Evolutionary conservation across 2,113 vertebrate species (phyloP), one percentile per base, ranked within the genome.

Genomic region (Poicephalus gulielmi): DNA sequence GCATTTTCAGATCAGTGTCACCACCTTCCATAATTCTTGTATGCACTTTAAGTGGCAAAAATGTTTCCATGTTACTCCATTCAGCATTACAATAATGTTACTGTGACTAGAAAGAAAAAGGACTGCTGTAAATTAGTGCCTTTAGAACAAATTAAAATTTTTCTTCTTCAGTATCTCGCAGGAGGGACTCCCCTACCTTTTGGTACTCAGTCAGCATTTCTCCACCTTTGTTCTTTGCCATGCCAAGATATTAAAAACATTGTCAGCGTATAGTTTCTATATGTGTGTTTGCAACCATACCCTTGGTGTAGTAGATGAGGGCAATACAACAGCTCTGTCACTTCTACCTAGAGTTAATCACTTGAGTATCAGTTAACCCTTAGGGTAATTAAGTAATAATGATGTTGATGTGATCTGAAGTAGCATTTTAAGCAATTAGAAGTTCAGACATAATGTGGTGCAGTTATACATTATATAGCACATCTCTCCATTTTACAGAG

Each of bases 391-490:
- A 92, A 84, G 74, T 92, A 94, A 89, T 96, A 96, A 95, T 92
- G 63, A 73, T 93, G 69, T 79, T 93, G 88, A 86, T 86, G 53
- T 80, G 92, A 95, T 95, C 86, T 93, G 78, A 94, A 96, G 88
- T 88, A 91, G 92, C 86, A 33, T 92, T 97, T 95, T 79, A 87
- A 91, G 86, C 92, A 97, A 96, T 96, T 95, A 96, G 78, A 95
- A 95, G 96, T 96, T 95, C 96, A 96, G 63, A 67, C 96, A 85
- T 87, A 91, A 95, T 89, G 81, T 62, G 84, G 69, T 87, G 86
- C 88, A 94, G 39, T 94, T 96, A 95, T 70, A 85, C 82, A 74
- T 97, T 95, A 77, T 96, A 97, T 92, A 94, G 88, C 33, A 5
- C 91, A 85, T 95, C 66, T 92, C 96, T 83, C 92, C 64, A 50